Conservation (phyloP, 2,797 vertebrate species). For the Enteromius trimaculatus region DNA sequence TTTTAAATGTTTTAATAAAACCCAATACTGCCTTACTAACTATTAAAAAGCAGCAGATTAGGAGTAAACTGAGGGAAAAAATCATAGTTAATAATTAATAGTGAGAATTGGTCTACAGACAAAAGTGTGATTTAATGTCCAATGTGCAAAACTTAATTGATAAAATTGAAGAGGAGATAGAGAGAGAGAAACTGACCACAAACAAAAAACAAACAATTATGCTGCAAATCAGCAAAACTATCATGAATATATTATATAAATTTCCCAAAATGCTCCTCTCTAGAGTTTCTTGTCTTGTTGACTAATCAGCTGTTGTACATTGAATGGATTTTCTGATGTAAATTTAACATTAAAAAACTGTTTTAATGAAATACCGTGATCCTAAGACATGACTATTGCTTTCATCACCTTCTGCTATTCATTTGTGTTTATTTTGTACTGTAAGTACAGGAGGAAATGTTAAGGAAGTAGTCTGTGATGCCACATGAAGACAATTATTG, state of each 20-base stretch:
- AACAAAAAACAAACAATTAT: background rate
- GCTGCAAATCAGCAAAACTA: background rate
- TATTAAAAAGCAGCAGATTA: background rate
- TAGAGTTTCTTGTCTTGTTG: background rate
- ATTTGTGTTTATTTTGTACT: background rate
- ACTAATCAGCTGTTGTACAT: background rate
- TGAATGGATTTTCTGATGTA: background rate
- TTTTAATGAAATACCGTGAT: background rate
- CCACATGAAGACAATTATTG: background rate
- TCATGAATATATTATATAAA: background rate
- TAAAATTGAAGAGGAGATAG: no score
- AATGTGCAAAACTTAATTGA: no score
- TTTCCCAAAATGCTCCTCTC: background rate
- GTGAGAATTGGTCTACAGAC: no score
- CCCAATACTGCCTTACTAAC: background rate
- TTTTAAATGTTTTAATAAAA: background rate
- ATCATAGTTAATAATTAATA: no score
- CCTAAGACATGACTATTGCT: background rate
- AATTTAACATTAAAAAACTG: background rate
- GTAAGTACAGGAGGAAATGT: background rate
- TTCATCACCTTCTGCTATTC: background rate
- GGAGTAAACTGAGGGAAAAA: no score
- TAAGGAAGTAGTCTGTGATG: background rate
- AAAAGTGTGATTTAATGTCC: no score
- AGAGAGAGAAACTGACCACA: no score